Evolutionary conservation across 2,797 vertebrate species (phyloP).

Genomic region (Craterocephalus amniculus): DNA sequence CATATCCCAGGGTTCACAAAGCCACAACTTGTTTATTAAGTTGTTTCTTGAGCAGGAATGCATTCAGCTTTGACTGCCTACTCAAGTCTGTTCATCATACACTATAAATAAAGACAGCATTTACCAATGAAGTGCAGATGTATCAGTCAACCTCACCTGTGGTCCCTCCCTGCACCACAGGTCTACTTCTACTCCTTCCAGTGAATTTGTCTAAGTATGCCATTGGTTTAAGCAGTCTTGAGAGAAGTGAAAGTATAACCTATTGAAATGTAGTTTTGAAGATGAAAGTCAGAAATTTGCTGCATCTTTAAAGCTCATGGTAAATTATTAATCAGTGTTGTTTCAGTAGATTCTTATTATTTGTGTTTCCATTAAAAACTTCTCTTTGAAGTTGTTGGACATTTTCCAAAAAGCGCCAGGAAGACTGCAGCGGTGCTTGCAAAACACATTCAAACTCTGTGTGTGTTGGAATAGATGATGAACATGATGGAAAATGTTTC

Average conservation of each 20-base stretch:
- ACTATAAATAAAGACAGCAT: too few species aligned
- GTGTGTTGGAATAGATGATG: conserved; percentile 6
- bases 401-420: conserved; percentile 15
- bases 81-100: too few species aligned
- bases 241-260: conserved; percentile 3
- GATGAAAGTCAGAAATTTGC: conserved; percentile 4
- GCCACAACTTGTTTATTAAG: too few species aligned
- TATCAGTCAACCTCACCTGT: too few species aligned
- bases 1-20: too few species aligned
- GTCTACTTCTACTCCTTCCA: too few species aligned
- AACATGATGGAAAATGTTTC: conserved; percentile 17
- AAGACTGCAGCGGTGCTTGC: conserved; percentile 2
- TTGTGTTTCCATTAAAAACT: conserved; percentile 3
- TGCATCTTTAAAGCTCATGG: conserved; percentile 4
- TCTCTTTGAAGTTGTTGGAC: not conserved
- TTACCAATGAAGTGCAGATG: too few species aligned
- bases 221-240: not conserved
- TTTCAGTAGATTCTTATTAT: not conserved
- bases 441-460: conserved; percentile 14
- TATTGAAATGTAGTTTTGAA: not conserved
- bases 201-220: too few species aligned
- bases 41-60: too few species aligned
- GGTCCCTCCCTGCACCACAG: too few species aligned
- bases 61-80: too few species aligned
- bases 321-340: conserved; percentile 20